Percentiles rank a stretch among this genome's conserved stretches.
Evolutionary conservation across 2,113 vertebrate species (phyloP).

Genomic region (Caloenas nicobarica): DNA sequence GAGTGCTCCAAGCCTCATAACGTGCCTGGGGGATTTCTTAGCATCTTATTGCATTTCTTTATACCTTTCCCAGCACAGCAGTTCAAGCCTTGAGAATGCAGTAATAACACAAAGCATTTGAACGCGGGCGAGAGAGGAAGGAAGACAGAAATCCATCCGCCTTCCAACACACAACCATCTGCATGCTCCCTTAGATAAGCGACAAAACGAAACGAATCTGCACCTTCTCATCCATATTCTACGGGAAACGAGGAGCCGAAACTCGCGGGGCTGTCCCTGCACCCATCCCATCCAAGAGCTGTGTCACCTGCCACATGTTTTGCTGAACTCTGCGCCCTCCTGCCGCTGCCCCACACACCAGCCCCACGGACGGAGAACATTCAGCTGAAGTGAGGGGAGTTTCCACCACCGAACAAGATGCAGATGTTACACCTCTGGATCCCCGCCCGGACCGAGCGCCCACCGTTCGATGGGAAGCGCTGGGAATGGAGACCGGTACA

Average conservation of each 20-base stretch:
- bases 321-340: not conserved
- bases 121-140: not conserved
- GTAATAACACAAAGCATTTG: conserved; percentile 27
- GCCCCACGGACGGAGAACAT: not conserved
- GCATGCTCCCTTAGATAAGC: not conserved
- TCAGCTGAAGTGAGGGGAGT: not conserved
- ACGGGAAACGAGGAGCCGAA: conserved; percentile 6
- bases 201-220: not conserved
- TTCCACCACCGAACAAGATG: conserved; percentile 51
- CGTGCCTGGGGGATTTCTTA: conserved; percentile 24
- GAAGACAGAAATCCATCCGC: conserved; percentile 32
- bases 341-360: not conserved
- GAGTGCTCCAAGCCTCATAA: conserved; percentile 1
- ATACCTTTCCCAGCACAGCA: conserved; percentile 43
- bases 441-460: not conserved
- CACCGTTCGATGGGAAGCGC: not conserved
- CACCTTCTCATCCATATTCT: conserved; percentile 24
- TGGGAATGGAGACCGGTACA: conserved; percentile 26
- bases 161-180: conserved; percentile 34
- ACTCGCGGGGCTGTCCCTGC: not conserved
- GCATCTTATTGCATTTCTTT: conserved; percentile 44
- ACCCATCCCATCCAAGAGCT: not conserved
- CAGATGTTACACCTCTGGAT: conserved; percentile 47
- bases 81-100: conserved; percentile 27
- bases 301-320: conserved; percentile 33